phyloP scores from a whole-genome alignment of 2,888 invertebrate species.

The Matsumyia berberina region DNA sequence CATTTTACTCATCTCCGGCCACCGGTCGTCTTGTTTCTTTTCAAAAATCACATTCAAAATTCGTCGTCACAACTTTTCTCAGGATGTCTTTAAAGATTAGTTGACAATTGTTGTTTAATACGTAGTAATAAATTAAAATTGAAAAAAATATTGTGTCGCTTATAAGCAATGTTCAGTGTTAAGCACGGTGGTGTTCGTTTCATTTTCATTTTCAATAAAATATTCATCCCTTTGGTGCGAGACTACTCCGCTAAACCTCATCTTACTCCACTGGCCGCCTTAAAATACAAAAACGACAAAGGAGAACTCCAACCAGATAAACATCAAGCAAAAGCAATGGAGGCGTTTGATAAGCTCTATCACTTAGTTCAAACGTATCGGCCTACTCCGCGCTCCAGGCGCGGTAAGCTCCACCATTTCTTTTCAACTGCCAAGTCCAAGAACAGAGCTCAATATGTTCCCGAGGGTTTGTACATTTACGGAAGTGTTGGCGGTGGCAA shows the following conservation, averaged over 20 bases:
- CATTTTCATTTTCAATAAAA: conserved; percentile 41
- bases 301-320: conserved; percentile 88
- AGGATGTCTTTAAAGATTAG: conserved; percentile 71
- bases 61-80: too few relatives aligned
- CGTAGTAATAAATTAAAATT: conserved; percentile 7
- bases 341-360: conserved; percentile 88
- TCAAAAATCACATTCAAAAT: too few relatives aligned
- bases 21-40: too few relatives aligned
- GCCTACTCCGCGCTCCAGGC: conserved; percentile 76
- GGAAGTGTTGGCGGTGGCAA: conserved; percentile 98
- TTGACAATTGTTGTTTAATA: conserved; percentile 50
- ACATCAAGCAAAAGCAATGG: conserved; percentile 89
- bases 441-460: conserved; percentile 83
- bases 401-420: conserved; percentile 77
- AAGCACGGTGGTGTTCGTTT: conserved; percentile 37
- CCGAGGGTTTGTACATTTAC: conserved; percentile 94
- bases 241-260: neutral
- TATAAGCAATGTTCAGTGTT: conserved; percentile 48
- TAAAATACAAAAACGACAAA: conserved; percentile 86
- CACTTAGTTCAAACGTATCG: conserved; percentile 84
- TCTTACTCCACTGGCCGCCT: conserved; percentile 85
- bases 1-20: too few relatives aligned
- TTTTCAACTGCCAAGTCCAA: conserved; percentile 77
- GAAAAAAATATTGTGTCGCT: neutral
- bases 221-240: conserved; percentile 27